Evolutionary conservation across 1,140 invertebrate genomes (phyloP).

Genomic region (Hylaeus anthracinus): DNA sequence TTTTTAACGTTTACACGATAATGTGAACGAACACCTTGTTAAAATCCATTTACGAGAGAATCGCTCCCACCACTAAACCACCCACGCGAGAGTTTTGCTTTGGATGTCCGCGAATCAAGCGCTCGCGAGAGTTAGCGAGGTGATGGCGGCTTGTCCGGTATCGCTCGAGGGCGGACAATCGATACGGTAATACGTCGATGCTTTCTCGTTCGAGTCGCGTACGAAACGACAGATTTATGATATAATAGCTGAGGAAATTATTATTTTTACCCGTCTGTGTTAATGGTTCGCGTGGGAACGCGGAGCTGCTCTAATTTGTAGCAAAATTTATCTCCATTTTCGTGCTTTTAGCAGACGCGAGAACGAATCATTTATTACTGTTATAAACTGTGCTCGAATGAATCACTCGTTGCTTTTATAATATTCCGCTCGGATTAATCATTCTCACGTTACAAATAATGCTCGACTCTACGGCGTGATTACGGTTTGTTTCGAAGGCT

Average conservation of each 20-base stretch:
- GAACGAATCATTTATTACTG: background rate
- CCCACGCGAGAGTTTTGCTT: conserved; percentile 15
- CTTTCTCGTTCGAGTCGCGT: conserved; percentile 32
- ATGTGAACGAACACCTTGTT: too few relatives aligned
- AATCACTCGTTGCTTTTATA: too few relatives aligned
- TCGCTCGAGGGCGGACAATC: conserved; percentile 51
- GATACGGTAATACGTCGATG: conserved; percentile 52
- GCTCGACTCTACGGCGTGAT: background rate
- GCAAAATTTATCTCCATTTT: conserved; percentile 1
- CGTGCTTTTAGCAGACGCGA: background rate
- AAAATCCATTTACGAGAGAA: background rate
- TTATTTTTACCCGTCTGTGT: conserved; percentile 42
- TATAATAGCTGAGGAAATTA: conserved; percentile 28
- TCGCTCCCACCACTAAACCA: background rate
- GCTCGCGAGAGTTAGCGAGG: conserved; percentile 25
- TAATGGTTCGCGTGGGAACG: conserved; percentile 45
- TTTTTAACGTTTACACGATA: too few relatives aligned
- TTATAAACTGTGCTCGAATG: background rate
- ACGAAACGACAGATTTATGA: conserved; percentile 41
- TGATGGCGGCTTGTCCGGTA: conserved; percentile 23
- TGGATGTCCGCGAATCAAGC: conserved; percentile 1
- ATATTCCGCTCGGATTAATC: too few relatives aligned
- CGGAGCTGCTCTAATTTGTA: background rate
- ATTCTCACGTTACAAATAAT: background rate
- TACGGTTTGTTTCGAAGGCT: background rate